A percentile compares a stretch with the other conserved stretches of the same genome.
These are phyloP conservation scores for Lepilemur ruficaudatus DNA, from an alignment of 2,797 vertebrate genomes.

Conservation along the genomic window DNA sequence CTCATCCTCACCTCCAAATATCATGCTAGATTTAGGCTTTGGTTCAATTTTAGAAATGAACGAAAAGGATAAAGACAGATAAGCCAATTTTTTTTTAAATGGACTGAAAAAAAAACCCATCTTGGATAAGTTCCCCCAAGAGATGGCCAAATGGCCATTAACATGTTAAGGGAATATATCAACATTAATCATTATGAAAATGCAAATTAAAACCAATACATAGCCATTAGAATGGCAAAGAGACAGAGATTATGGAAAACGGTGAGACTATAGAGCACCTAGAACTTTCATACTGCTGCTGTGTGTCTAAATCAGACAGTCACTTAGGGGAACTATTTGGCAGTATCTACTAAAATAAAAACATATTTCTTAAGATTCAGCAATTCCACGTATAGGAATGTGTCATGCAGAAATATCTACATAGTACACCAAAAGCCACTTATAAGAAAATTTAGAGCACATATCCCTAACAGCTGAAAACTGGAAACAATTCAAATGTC, in stretches of 20 bases:
- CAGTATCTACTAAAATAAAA: neutral
- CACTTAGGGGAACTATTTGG: neutral
- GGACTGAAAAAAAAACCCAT: neutral
- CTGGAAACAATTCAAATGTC: neutral
- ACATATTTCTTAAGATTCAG: neutral
- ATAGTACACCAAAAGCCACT: neutral
- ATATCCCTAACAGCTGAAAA: neutral
- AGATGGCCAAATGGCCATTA: neutral
- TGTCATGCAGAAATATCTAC: neutral
- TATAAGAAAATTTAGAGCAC: neutral
- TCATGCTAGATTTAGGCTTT: neutral
- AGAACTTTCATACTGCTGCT: neutral
- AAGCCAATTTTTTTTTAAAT: neutral
- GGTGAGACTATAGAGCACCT: neutral
- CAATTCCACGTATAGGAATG: neutral
- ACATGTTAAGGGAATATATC: neutral
- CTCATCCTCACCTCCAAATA: neutral
- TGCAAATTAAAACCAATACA: neutral
- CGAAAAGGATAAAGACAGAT: neutral
- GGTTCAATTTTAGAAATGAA: neutral
- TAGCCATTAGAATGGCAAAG: neutral
- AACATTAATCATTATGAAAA: neutral
- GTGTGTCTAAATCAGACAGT: neutral
- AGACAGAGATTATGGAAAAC: neutral
- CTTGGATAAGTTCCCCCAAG: neutral